Percentiles rank a stretch among this genome's conserved stretches.
Evolutionary conservation across 2,113 vertebrate species (phyloP).

Genomic region (Chascanopsetta lugubris): DNA sequence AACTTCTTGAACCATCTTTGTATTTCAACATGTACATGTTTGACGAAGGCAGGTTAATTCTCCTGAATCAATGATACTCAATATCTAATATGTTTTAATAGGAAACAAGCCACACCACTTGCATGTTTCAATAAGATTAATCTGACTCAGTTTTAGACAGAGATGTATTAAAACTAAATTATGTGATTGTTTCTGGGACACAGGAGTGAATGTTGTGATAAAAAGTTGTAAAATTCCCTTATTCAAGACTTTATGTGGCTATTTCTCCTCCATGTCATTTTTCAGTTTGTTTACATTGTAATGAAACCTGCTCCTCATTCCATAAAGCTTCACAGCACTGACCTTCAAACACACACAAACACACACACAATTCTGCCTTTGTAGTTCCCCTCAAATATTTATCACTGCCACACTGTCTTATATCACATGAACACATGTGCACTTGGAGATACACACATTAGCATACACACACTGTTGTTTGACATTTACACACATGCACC

Average conservation of each 20-base stretch:
- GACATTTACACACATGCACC: constrained; percentile 31
- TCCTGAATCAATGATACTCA: no score
- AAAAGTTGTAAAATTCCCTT: no score
- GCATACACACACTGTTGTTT: constrained; percentile 35
- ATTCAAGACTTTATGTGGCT: background rate
- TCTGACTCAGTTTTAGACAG: no score
- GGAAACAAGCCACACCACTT: no score
- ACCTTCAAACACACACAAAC: background rate
- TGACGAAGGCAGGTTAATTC: no score
- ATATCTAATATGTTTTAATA: no score
- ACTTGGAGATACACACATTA: constrained; percentile 15
- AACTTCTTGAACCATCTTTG: no score
- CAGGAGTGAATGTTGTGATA: no score
- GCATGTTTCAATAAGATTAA: no score
- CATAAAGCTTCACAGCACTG: background rate
- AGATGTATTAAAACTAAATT: no score
- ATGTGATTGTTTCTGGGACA: no score
- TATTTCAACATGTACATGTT: no score
- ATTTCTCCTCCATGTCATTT: background rate
- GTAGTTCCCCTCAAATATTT: constrained; percentile 22
- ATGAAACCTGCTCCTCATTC: background rate
- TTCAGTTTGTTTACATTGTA: background rate
- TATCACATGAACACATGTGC: background rate
- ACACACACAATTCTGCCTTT: constrained; percentile 1
- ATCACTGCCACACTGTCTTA: background rate